phyloP scores from a whole-genome alignment of 2,888 invertebrate species.

The Torymus tubicola region DNA sequence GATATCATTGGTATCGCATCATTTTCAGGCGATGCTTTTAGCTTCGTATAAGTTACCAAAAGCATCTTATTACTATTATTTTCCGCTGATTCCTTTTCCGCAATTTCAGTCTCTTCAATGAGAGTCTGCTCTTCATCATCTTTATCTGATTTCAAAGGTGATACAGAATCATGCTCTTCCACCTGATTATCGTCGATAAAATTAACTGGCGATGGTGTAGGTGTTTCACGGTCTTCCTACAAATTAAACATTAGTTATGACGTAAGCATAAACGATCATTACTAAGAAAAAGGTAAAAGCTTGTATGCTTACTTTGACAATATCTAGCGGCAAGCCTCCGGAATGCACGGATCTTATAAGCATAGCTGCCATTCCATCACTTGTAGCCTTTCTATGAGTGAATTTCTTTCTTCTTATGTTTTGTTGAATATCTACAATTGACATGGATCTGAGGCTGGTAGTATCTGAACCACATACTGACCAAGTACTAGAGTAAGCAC shows the following conservation, averaged over 20 bases:
- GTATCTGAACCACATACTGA: conserved; percentile 66
- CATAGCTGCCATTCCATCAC: conserved; percentile 82
- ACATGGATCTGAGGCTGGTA: conserved; percentile 59
- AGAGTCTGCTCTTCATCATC: conserved; percentile 3
- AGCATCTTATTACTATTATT: conserved; percentile 22
- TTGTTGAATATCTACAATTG: conserved; percentile 62
- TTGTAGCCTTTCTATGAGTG: conserved; percentile 75
- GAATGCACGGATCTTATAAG: conserved; percentile 81
- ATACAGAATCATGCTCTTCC: background rate
- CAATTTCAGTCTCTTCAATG: background rate
- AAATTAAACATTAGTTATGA: conserved; percentile 1
- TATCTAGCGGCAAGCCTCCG: conserved; percentile 67
- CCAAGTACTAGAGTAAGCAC: conserved; percentile 65
- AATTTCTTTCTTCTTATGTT: conserved; percentile 64
- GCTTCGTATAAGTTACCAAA: conserved; percentile 37
- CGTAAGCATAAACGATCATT: too few relatives aligned
- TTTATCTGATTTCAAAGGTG: background rate
- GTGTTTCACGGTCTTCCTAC: conserved; percentile 69
- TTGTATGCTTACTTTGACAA: conserved; percentile 61
- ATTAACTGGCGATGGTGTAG: conserved; percentile 67
- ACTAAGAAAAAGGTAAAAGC: too few relatives aligned
- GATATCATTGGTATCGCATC: conserved; percentile 69
- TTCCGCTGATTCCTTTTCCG: background rate
- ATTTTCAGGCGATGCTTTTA: conserved; percentile 41
- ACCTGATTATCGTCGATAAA: conserved; percentile 59